Evolutionary conservation across 2,113 vertebrate species (phyloP), one percentile per base, ranked within the genome.

Genomic region (Eurypyga helias): DNA sequence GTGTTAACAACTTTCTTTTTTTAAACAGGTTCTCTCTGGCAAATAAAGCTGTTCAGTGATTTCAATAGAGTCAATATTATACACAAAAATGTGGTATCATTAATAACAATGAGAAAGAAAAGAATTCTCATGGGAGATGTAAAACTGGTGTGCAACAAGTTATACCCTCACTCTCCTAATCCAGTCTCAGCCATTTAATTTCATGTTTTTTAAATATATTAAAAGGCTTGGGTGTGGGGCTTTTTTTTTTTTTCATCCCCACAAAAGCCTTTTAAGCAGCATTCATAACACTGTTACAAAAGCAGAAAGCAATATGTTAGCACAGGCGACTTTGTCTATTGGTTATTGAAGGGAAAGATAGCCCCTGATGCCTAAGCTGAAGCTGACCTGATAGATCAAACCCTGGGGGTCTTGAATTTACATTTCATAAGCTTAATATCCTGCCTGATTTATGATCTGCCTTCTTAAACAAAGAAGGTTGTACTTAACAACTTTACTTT

Each of bases 401-500:
- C 84, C 93, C 94, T 93, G 5, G 1, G 70, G 93, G 92, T 89
- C 73, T 75, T 2, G 5, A 89, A 95, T 97, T 97, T 94, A 89
- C 91, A 92, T 97, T 97, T 96, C 95, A 95, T 75, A 95, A 93
- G 90, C 79, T 91, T 90, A 89, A 96, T 80, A 96, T 93, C 84
- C 80, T 95, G 78, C 79, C 87, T 90, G 89, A 95, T 96, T 94
- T 95, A 95, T 90, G 90, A 97, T 95, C 92, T 95, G 88, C 84
- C 82, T 90, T 34, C 76, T 96, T 92, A 91, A 97, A 94, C 92
- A 95, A 95, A 89, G 76, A 80, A 87, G 76, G 89, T 67, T 90
- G 90, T 95, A 94, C 94, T 91, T 96, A 97, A 96, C 82, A 96
- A 96, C 93, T 97, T 97, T 95, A 97, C 93, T 97, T 97, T 95